These are phyloP conservation scores for Scartelaos histophorus DNA, from an alignment of 2,113 vertebrate species.

Conservation along the genomic window DNA sequence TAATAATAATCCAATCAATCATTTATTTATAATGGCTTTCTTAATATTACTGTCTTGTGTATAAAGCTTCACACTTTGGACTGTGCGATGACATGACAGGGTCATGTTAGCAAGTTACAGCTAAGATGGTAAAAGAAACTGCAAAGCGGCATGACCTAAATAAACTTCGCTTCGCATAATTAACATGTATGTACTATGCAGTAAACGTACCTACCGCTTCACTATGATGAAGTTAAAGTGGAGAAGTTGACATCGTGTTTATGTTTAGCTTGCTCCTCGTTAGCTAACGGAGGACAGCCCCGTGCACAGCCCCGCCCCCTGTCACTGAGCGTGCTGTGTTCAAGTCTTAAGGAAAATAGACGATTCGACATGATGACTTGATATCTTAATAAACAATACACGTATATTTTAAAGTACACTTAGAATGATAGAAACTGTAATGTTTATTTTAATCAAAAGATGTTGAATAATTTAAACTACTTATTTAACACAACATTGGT, in stretches of 20 bases:
- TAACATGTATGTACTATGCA: background rate
- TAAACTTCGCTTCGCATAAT: background rate
- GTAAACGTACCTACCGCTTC: conserved; percentile 47
- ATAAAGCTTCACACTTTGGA: background rate
- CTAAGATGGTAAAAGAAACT: background rate
- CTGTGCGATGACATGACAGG: conserved; percentile 11
- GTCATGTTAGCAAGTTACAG: conserved; percentile 37
- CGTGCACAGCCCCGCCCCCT: conserved; percentile 8
- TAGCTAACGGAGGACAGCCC: conserved; percentile 49
- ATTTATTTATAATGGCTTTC: background rate
- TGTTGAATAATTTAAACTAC: too few species aligned
- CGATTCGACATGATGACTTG: rapidly evolving
- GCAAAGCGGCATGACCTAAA: background rate
- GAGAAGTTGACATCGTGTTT: conserved; percentile 16
- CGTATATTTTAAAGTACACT: too few species aligned
- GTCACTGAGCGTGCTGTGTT: conserved; percentile 26
- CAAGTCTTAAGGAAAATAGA: conserved; percentile 23
- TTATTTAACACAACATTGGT: too few species aligned
- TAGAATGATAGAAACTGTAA: too few species aligned
- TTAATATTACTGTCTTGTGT: background rate
- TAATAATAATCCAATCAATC: too few species aligned
- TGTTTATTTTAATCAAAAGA: too few species aligned
- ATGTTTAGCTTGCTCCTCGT: conserved; percentile 18
- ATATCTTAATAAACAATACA: too few species aligned
- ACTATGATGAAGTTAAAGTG: background rate